Evolutionary conservation across 2,113 vertebrate genomes (phyloP).

Genomic region (Antechinus stuartii): DNA sequence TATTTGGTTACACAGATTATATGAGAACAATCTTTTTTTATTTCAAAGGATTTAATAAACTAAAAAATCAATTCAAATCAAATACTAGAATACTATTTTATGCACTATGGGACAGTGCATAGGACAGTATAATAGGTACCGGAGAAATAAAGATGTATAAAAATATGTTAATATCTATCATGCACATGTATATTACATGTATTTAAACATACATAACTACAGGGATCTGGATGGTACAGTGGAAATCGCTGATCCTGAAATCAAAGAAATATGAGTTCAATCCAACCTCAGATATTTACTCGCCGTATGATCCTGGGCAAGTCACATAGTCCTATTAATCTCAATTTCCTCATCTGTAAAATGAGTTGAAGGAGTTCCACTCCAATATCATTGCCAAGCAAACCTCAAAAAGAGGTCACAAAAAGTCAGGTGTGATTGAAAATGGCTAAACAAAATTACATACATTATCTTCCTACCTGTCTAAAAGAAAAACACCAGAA

Average conservation of each 20-base stretch:
- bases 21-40: not conserved
- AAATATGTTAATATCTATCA: not conserved
- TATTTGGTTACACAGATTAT: not conserved
- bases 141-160: not conserved
- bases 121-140: not conserved
- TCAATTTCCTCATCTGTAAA: not conserved
- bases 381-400: not conserved
- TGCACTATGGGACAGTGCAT: not conserved
- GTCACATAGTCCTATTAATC: not conserved
- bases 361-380: not conserved
- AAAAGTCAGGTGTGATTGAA: not conserved
- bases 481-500: constrained; percentile 10
- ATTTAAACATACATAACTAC: not conserved
- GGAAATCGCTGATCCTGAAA: not conserved
- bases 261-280: not conserved
- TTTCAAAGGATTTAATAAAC: not conserved
- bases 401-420: not conserved
- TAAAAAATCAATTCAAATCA: not conserved
- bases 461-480: not conserved
- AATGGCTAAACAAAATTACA: not conserved
- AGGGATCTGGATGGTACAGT: not conserved
- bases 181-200: not conserved
- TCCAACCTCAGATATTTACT: not conserved
- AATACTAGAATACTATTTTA: not conserved
- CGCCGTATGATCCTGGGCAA: not conserved